These are phyloP conservation scores for Medauroidea extradentata DNA, from an alignment of 1,140 invertebrate species.

Conservation along the genomic window DNA sequence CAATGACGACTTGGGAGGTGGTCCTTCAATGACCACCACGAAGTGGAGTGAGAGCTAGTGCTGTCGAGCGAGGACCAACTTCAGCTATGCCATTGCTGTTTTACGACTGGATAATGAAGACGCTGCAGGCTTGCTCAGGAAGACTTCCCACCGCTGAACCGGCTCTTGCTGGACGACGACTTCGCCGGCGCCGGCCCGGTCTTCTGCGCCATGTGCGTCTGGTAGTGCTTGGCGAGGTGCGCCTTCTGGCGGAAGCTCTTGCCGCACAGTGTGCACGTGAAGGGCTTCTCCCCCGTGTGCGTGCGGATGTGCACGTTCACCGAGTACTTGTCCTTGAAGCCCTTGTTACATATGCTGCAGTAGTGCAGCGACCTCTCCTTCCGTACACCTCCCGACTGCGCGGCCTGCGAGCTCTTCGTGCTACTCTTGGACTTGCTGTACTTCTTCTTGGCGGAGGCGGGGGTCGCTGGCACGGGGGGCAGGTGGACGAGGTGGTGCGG, in stretches of 20 bases:
- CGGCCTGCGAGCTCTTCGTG: conserved; percentile 6
- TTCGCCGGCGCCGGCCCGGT: neutral
- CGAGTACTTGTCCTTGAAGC: conserved; percentile 91
- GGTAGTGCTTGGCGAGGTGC: conserved; percentile 95
- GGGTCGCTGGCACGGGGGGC: conserved; percentile 14
- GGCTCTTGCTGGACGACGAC: neutral
- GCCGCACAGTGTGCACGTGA: conserved; percentile 80
- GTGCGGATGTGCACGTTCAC: conserved; percentile 89
- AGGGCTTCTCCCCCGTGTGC: conserved; percentile 88
- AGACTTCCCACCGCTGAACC: neutral
- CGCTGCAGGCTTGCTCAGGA: conserved; percentile 45
- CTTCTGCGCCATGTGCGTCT: conserved; percentile 80
- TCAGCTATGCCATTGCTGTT: too few species aligned
- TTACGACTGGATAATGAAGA: too few species aligned
- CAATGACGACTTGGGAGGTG: too few species aligned
- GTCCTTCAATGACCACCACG: too few species aligned
- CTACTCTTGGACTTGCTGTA: conserved; percentile 23
- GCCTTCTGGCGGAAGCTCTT: conserved; percentile 94
- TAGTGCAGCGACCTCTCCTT: conserved; percentile 85
- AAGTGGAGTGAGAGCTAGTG: too few species aligned
- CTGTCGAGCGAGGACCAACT: too few species aligned
- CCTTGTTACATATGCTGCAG: conserved; percentile 87
- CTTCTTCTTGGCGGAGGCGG: conserved; percentile 19
- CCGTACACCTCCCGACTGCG: conserved; percentile 35
- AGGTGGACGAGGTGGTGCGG: conserved; percentile 16